Evolutionary conservation across 23 tunicate genomes (phyloP), one percentile per base, ranked within the genome.

Genomic region (Styela plicata): DNA sequence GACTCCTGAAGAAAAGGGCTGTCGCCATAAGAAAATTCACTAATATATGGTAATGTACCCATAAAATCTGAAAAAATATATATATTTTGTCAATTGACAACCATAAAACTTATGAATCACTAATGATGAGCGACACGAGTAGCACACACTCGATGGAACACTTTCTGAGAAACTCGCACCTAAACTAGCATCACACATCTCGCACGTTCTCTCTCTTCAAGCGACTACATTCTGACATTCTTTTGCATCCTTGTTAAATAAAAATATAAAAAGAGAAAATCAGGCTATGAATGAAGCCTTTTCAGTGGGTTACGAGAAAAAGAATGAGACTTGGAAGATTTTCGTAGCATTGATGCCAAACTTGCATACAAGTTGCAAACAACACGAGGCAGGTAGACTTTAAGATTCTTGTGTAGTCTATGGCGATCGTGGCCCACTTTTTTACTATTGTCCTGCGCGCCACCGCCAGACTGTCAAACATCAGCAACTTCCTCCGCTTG

Each of bases 401-500:
- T 32, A 34, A 5, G 13, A 17, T 29, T 22, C 23, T 30, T 71
- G 34, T 21, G 35, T 27, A 21, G 16, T 26, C 37, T 32, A 32
- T 28, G 77, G 77, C 77, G 77, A 71, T 30, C 36, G 77, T 71
- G 77, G 77, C 77, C 57, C 57, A 44, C 57, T 44, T 44, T 44
- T 44, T 44, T 27, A 7, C 5, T 71, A 28, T 30, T 30, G 23
- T 26, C 24, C 34, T 31, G 35, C 24, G 77, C 17, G 77, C 77
- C 77, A 71, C 77, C 77, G 77, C 77, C 77, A 5, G 77, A 22
- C 5, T 28, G 77, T 71, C 77, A 71, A 71, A 71, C 77, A 57
- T 24, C 66, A 17, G 81, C 31, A 22, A 93, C 93, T 62, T 93
- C 98, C 63, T 93, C 98, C 3, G 89, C 98, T 24, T 63, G 81